A percentile compares a stretch with the other conserved stretches of the same genome.
phyloP scores from a whole-genome alignment of 2,113 vertebrate species.

The Pelvicachromis taeniatus region DNA sequence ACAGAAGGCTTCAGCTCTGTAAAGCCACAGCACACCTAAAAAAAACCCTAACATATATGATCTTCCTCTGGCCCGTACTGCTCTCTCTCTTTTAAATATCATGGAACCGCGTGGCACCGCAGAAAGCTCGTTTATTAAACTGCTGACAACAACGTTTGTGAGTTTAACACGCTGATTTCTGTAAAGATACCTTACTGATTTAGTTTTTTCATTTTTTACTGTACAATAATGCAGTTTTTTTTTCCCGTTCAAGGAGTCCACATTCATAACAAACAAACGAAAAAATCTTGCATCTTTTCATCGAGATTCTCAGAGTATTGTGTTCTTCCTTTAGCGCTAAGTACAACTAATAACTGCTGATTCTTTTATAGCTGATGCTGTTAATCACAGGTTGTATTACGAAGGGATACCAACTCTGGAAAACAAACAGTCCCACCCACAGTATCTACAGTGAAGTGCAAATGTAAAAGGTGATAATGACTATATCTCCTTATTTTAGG shows the following conservation, averaged over 20 bases:
- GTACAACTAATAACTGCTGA: fast-evolving
- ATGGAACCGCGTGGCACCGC: neutral
- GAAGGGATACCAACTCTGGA: neutral
- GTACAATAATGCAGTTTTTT: neutral
- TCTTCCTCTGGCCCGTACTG: fast-evolving
- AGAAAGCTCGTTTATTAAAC: neutral
- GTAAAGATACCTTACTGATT: neutral
- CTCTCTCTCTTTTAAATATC: neutral
- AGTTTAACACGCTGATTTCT: neutral
- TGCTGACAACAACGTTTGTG: fast-evolving
- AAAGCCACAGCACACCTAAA: neutral
- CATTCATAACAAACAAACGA: neutral
- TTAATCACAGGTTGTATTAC: neutral
- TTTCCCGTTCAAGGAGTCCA: neutral
- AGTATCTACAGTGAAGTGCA: neutral
- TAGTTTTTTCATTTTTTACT: neutral
- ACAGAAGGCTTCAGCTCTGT: neutral
- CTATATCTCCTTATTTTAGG: neutral
- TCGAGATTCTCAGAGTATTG: neutral
- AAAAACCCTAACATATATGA: neutral
- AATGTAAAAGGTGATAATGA: neutral
- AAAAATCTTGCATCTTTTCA: neutral
- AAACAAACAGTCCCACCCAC: neutral
- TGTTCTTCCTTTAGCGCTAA: neutral
- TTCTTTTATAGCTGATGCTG: neutral